Evolutionary conservation across 2,888 invertebrate species (phyloP), one percentile per base, ranked within the genome.

Genomic region (Alviniconcha strummeri): DNA sequence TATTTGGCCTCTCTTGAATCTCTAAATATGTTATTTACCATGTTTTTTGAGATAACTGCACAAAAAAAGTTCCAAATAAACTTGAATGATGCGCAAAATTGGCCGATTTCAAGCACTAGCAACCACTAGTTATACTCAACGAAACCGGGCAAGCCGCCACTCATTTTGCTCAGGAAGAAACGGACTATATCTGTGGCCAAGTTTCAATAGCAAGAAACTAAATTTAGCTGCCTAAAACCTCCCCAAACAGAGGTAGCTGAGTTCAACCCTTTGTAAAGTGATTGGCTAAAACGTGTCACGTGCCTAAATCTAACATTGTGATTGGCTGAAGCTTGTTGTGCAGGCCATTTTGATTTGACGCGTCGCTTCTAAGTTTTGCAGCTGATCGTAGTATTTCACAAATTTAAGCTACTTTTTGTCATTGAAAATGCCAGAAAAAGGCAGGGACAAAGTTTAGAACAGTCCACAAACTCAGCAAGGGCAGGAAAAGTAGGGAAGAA

Each of bases 401-500:
- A 15, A 4, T 69, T 69, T 69, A 1, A 13, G 7, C 69, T 7
- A 19, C 19, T 69, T 69, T 69, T 1, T 19, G 19, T 69, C 69
- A 69, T 7, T 69, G 17, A 17, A n/a, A 19, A n/a, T 3, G n/a
- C 17, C 17, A n/a, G 69, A 17, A 17, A 69, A 69, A 15, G 69
- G 17, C 19, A 19, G 69, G 17, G 19, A 69, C 69, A 3, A 69
- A 69, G n/a, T 69, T 69, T 69, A n/a, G 69, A 69, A 69, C 69
- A 13, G 69, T 69, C n/a, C 19, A 17, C 19, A 19, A 7, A n/a
- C 19, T 69, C 19, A 19, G 17, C 2, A 69, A 69, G n/a, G n/a
- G 69, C 69, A 69, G 19, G 69, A 69, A n/a, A n/a, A n/a, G n/a
- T n/a, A n/a, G n/a, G n/a, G 69, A 69, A 69, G 69, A 69, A n/a